Conservation (phyloP, 2,797 vertebrate genomes). For the Sphaeramia orbicularis region DNA sequence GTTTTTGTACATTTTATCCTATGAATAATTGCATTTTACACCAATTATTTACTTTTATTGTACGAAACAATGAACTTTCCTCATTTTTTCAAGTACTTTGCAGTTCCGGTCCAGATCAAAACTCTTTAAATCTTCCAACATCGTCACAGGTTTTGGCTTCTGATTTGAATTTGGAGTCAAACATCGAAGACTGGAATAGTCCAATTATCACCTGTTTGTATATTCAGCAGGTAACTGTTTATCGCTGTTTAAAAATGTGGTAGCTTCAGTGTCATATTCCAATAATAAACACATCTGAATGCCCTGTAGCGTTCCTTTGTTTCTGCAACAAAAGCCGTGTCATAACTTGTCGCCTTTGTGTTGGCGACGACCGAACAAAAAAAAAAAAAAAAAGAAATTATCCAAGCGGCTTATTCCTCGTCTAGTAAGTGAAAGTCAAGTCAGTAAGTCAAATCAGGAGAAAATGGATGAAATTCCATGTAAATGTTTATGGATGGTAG, state of each 20-base stretch:
- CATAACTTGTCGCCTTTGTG: no score
- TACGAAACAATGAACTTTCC: no score
- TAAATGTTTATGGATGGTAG: slow-evolving; percentile 8
- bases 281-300: slow-evolving; percentile 34
- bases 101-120: no score
- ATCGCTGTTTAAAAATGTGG: no score
- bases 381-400: no score
- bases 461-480: slow-evolving; percentile 37
- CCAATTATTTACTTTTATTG: no score
- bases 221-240: background rate
- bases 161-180: background rate
- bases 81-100: no score
- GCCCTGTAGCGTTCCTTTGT: background rate
- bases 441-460: slow-evolving; percentile 37
- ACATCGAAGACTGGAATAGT: background rate
- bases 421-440: slow-evolving; percentile 19
- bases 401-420: no score
- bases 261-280: slow-evolving; percentile 23
- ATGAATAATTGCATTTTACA: no score
- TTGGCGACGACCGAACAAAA: no score
- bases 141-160: slow-evolving; percentile 7
- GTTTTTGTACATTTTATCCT: no score
- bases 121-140: background rate
- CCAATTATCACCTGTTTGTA: background rate
- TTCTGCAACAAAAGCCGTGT: no score